These are phyloP conservation scores for Automeris io DNA, from an alignment of 2,888 invertebrate genomes.

Conservation along the genomic window DNA sequence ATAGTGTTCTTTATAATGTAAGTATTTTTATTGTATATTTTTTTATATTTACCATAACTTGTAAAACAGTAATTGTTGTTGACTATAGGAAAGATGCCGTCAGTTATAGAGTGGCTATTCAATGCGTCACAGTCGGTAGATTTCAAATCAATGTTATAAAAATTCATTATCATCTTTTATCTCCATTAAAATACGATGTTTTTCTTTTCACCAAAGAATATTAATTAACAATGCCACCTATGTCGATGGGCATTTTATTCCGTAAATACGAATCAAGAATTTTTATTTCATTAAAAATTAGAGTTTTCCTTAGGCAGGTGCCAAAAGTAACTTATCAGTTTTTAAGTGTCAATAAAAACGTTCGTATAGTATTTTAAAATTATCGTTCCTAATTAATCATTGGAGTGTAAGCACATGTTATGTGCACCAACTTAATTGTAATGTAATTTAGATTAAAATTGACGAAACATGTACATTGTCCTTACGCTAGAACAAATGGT, in stretches of 20 bases:
- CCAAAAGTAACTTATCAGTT: slow-evolving; percentile 64
- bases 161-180: slow-evolving; percentile 2
- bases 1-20: slow-evolving; percentile 52
- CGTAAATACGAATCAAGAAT: background rate
- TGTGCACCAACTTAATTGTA: slow-evolving; percentile 62
- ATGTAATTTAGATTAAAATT: slow-evolving; percentile 63
- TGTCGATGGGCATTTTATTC: background rate
- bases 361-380: slow-evolving; percentile 70
- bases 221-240: slow-evolving; percentile 6
- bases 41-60: slow-evolving; percentile 13
- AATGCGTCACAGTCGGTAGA: background rate
- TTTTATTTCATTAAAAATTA: slow-evolving; percentile 10
- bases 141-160: background rate
- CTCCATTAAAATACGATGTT: slow-evolving; percentile 19
- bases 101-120: background rate
- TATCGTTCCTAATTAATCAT: slow-evolving; percentile 72
- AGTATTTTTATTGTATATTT: slow-evolving; percentile 60
- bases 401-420: slow-evolving; percentile 54
- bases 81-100: background rate
- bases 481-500: slow-evolving; percentile 77
- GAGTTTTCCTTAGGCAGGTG: too few relatives aligned
- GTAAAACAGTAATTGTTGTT: background rate
- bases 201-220: slow-evolving; percentile 52
- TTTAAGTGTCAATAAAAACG: slow-evolving; percentile 62
- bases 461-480: slow-evolving; percentile 73